Evolutionary conservation across 1,140 invertebrate genomes (phyloP), one percentile per base, ranked within the genome.

Genomic region (Chironomus tepperi): DNA sequence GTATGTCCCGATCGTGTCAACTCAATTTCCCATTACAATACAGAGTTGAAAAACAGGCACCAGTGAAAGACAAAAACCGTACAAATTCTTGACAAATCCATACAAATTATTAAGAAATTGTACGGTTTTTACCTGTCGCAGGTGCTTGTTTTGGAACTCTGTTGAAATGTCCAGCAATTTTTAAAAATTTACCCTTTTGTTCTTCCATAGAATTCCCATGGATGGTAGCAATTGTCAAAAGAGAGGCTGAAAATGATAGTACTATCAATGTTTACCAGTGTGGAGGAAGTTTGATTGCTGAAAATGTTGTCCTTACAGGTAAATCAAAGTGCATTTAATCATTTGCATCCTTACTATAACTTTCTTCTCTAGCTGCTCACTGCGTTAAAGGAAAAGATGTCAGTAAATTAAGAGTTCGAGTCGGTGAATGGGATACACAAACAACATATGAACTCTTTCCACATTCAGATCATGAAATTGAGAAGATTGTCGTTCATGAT

Each of bases 361-460:
- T 57, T 57, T 10, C 7, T 2, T 12, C n/a, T 70, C 18, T 91
- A 0, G 90, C 89, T 0, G 89, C 89, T 16, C 90, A 93, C 79
- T 88, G 87, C 75, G 85, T 88, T 1, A 80, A 78, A 6, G 78
- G 81, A 74, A 65, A 80, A 34, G 7, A 78, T 6, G 75, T 24
- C 42, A 74, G 79, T 78, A 76, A 78, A 42, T 79, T 89, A 76
- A 87, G 86, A 78, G 81, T 91, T 7, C 84, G 91, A 7, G 87
- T 89, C 5, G 91, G 24, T 9, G 91, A 93, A 85, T 93, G 90
- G 90, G 91, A 94, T 79, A 93, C 91, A 0, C 90, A 93, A 79
- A 90, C 88, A 0, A 89, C 86, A 74, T 85, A 85, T 12, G 93
- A 95, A 81, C 81, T 91, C 1, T 87, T 83, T 65, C 86, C 88